Evolutionary conservation across 2,797 vertebrate genomes (phyloP), one percentile per base, ranked within the genome.

Genomic region (Protonibea diacanthus): DNA sequence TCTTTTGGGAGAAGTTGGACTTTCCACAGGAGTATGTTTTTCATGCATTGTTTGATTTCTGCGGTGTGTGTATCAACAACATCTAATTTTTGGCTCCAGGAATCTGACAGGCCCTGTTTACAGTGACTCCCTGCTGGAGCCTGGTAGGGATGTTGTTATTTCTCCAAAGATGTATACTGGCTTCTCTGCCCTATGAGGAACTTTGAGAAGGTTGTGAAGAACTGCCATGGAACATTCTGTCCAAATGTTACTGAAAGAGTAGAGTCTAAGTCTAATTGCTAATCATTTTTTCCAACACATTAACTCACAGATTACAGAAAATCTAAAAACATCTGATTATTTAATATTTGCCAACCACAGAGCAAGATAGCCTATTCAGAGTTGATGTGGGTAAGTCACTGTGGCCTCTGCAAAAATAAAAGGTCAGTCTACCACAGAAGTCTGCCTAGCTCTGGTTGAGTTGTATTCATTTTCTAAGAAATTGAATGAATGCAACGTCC

Each of bases 31-130:
- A 72, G 40, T 74, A 6, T 13, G 4, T 48, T 66, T 74, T 80
- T 73, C 15, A 21, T 56, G 49, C 13, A 79, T 74, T 62, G 63
- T 82, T 74, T 75, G 67, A 48, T 84, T 83, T 80, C 61, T 33
- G 56, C 48, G 72, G 65, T 45, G 20, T 38, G 45, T 65, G 25
- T 70, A 58, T 80, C 51, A 21, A 25, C 57, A 66, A 33, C 48
- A 60, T 66, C 33, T n/a, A 10, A 45, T 77, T 78, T 63, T 40
- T 62, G 59, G 51, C 65, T 84, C 47, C 53, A 45, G 78, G 60
- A 68, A 14, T 42, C n/a, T 61, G 55, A 72, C 58, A 45, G 48
- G 20, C 21, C 10, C 3, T 52, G 59, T 79, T 69, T 57, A 70
- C 27, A 60, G 47, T 14, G 29, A 42, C 66, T 66, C 57, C 51